phyloP scores from a whole-genome alignment of 2,797 vertebrate species.

The Manis javanica region DNA sequence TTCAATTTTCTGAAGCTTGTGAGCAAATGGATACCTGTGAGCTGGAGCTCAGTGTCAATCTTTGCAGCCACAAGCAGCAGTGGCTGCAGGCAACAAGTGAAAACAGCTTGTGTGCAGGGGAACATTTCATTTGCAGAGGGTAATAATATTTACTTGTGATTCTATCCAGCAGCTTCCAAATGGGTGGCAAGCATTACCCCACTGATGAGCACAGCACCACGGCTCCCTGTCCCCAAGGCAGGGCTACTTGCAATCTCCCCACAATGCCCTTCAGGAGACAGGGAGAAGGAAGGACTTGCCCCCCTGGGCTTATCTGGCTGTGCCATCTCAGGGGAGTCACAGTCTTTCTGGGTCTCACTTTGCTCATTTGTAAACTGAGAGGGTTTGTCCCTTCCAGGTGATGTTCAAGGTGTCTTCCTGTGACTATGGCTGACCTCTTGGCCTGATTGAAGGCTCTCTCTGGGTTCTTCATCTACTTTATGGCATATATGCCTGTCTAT shows the following conservation, averaged over 20 bases:
- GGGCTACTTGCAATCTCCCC: background rate
- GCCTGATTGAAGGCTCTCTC: background rate
- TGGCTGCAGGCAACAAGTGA: background rate
- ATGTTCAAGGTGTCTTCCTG: background rate
- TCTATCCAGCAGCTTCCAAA: conserved; percentile 64
- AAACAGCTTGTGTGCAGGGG: conserved; percentile 55
- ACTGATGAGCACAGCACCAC: background rate
- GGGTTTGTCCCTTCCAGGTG: background rate
- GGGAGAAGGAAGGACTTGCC: background rate
- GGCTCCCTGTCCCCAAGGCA: background rate
- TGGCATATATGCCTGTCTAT: background rate
- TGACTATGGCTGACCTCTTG: background rate
- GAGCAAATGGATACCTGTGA: conserved; percentile 44
- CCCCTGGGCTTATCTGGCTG: background rate
- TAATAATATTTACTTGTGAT: conserved; percentile 3
- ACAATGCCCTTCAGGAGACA: background rate
- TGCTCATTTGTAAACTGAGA: background rate
- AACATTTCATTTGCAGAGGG: background rate
- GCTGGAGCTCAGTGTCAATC: background rate
- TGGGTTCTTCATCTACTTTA: too few relatives aligned
- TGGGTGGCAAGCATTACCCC: background rate
- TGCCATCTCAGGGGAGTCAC: background rate
- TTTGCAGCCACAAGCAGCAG: background rate
- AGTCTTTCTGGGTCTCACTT: background rate
- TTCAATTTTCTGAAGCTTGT: conserved; percentile 34